phyloP scores from a whole-genome alignment of 1,140 invertebrate genomes.

The Magallana angulata region DNA sequence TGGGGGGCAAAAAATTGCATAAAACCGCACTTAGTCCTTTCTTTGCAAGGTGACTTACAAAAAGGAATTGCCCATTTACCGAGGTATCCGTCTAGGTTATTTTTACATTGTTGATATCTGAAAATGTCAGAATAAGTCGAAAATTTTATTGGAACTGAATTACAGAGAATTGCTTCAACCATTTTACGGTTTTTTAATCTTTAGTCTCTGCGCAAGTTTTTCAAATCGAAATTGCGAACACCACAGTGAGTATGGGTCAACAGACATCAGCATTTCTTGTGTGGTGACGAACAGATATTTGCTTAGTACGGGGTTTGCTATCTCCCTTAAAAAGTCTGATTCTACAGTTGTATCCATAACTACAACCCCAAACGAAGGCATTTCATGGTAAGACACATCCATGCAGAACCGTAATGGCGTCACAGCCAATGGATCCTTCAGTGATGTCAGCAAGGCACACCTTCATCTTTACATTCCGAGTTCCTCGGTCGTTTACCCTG shows the following conservation, averaged over 20 bases:
- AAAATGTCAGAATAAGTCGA: too few relatives aligned
- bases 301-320: neutral
- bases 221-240: neutral
- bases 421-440: neutral
- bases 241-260: neutral
- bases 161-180: too few relatives aligned
- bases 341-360: neutral
- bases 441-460: neutral
- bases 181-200: neutral
- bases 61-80: too few relatives aligned
- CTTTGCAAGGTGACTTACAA: too few relatives aligned
- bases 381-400: neutral
- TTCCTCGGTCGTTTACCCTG: conserved; percentile 20
- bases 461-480: conserved; percentile 7
- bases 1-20: too few relatives aligned
- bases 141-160: too few relatives aligned
- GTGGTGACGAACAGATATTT: neutral
- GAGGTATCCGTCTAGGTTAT: too few relatives aligned
- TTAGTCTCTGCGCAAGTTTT: neutral
- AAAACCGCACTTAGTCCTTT: too few relatives aligned
- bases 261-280: neutral
- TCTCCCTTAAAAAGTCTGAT: neutral
- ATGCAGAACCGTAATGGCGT: neutral
- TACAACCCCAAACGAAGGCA: neutral
- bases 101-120: too few relatives aligned